phyloP scores from a whole-genome alignment of 1,140 invertebrate species.

The Cydia fagiglandana region DNA sequence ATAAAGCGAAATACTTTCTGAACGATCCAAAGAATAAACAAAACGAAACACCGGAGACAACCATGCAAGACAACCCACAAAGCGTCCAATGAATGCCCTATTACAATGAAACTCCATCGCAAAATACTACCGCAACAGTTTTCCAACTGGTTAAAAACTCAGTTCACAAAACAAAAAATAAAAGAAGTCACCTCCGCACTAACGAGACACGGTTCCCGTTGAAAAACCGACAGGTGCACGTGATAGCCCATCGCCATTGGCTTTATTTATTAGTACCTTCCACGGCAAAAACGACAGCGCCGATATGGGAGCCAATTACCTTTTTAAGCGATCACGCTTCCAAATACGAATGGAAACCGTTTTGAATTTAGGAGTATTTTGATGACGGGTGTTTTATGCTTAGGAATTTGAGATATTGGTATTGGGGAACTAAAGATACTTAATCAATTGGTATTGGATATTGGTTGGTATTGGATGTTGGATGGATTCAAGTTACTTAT shows the following conservation, averaged over 20 bases:
- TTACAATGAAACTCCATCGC: too few relatives aligned
- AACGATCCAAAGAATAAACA: too few relatives aligned
- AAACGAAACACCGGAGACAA: too few relatives aligned
- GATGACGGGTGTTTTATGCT: neutral
- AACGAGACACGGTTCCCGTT: slow-evolving; percentile 36
- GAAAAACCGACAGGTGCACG: slow-evolving; percentile 64
- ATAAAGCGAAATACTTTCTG: too few relatives aligned
- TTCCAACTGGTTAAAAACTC: too few relatives aligned
- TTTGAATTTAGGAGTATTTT: slow-evolving; percentile 7
- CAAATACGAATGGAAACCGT: neutral
- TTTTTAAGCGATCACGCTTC: slow-evolving; percentile 1
- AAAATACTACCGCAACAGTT: too few relatives aligned
- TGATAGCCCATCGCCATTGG: slow-evolving; percentile 58
- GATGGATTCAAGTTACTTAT: too few relatives aligned
- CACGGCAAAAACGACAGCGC: slow-evolving; percentile 42
- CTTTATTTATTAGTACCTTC: slow-evolving; percentile 59
- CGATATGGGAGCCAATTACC: neutral
- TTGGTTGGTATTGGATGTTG: too few relatives aligned
- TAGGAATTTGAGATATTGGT: neutral
- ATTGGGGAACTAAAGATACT: too few relatives aligned
- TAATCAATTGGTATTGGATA: too few relatives aligned
- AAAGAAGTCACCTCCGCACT: slow-evolving; percentile 41
- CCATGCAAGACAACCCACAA: too few relatives aligned
- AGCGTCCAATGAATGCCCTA: too few relatives aligned
- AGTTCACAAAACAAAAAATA: neutral